Evolutionary conservation across 1,140 invertebrate species (phyloP).

Genomic region (Lysiphlebus fabarum): DNA sequence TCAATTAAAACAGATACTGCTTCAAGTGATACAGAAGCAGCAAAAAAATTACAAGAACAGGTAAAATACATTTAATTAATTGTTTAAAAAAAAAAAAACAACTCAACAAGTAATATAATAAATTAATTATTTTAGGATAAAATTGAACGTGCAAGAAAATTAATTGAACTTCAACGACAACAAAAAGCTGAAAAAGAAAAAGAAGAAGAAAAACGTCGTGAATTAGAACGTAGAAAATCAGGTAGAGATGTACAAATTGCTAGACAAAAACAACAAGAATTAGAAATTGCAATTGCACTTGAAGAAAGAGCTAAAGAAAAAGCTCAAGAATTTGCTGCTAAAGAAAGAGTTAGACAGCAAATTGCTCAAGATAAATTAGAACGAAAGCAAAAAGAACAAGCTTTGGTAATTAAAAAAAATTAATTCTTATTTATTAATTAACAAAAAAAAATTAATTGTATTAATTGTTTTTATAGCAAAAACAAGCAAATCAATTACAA

Average conservation of each 20-base stretch:
- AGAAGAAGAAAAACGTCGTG: slow-evolving; percentile 62
- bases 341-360: slow-evolving; percentile 68
- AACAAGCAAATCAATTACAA: slow-evolving; percentile 27
- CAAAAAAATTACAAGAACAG: not conserved
- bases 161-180: slow-evolving; percentile 60
- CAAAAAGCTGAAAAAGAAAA: slow-evolving; percentile 65
- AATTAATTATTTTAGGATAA: slow-evolving; percentile 39
- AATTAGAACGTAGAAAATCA: slow-evolving; percentile 67
- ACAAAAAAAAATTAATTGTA: too few species aligned
- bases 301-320: slow-evolving; percentile 70
- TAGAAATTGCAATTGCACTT: slow-evolving; percentile 68
- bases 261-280: slow-evolving; percentile 68
- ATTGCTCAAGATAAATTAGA: slow-evolving; percentile 73
- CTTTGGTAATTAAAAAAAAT: not conserved
- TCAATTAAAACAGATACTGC: not conserved
- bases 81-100: not conserved
- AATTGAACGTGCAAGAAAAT: slow-evolving; percentile 50
- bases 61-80: not conserved
- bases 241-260: slow-evolving; percentile 70
- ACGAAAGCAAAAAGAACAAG: slow-evolving; percentile 48
- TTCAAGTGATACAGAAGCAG: too few species aligned
- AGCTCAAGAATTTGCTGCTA: slow-evolving; percentile 63
- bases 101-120: not conserved
- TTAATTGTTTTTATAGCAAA: slow-evolving; percentile 25
- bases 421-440: not conserved